Evolutionary conservation across 35 echinoderm and acorn worm genomes (phyloP).

Genomic region (Lytechinus variegatus): DNA sequence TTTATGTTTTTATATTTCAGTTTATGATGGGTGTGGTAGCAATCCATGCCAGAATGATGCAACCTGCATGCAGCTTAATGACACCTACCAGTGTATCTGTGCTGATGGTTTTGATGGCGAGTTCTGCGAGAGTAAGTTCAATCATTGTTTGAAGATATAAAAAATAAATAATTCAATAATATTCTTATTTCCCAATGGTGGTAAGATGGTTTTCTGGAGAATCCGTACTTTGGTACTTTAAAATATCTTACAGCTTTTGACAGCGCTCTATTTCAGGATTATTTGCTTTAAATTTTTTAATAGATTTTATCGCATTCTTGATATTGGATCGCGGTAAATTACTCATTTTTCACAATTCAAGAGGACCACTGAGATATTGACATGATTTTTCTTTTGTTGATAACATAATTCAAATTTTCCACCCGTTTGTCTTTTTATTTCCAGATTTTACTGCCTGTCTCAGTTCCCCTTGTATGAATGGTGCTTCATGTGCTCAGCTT

Average conservation of each 20-base stretch:
- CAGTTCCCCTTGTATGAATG: constrained; percentile 74
- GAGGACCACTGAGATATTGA: no score
- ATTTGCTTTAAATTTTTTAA: no score
- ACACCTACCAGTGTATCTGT: constrained; percentile 28
- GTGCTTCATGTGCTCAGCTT: constrained; percentile 59
- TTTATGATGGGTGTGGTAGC: constrained; percentile 52
- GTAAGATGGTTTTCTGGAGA: no score
- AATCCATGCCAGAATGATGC: constrained; percentile 78
- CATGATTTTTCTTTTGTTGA: no score
- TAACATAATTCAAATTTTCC: background rate
- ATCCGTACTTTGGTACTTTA: no score
- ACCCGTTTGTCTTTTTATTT: background rate
- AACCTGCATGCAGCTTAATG: constrained; percentile 41
- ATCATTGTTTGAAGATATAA: background rate
- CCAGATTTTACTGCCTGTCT: constrained; percentile 49
- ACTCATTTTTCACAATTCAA: no score
- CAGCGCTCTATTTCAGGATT: no score
- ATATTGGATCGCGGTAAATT: no score
- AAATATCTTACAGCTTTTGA: no score
- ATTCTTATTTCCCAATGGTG: no score
- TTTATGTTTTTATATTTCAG: background rate
- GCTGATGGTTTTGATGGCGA: constrained; percentile 47
- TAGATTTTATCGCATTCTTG: no score
- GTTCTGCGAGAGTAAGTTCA: constrained; percentile 16
- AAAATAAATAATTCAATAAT: no score